Base-by-base conservation (phyloP, 2,113 vertebrate species). In the Campylomormyrus tamandua region DNA sequence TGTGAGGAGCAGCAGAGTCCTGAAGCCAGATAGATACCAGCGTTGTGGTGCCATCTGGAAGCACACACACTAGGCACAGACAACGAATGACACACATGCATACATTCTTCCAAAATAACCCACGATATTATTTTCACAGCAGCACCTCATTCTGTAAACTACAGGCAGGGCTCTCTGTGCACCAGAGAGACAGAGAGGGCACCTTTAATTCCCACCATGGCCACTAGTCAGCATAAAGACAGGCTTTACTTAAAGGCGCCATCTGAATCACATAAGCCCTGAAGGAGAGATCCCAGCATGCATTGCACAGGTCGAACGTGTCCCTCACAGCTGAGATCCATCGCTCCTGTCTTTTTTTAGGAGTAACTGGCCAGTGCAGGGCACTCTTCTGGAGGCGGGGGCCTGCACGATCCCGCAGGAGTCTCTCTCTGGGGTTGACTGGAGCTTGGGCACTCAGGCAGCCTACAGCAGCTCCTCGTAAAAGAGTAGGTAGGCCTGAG, bases 401-500 rank as follows among this genome's bases (percentile, higher is more conserved):
- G 15, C 3, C n/a, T 19, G 49, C 48, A 58, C 52, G 19, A 50
- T 24, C 39, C 35, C 7, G 0, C 19, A 45, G 35, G 8, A 88
- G 56, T 45, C 91, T 92, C 89, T 90, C 89, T 52, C 83, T 91
- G 89, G 74, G 3, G n/a, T 56, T 77, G 66, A 11, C 52, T n/a
- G 90, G 74, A 85, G 7, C 39, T 90, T 52, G 90, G 2, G 35
- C 70, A 88, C 39, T 89, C 48, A 89, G 1, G 35, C 70, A 88
- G 1, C 48, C 93, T 95, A 96, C 49, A 94, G 94, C 89, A 98
- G 93, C 94, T 97, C 97, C 96, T 99, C 98, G 91, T 99, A 99
- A 94, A 99, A 99, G 92, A 99, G 97, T 94, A 99, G 96, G 93
- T 99, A 99, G 0, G 98, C 98, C 96, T 99, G 98, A 95, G 98